phyloP scores from a whole-genome alignment of 2,888 invertebrate species.

The Lasioglossum oenotherae region DNA sequence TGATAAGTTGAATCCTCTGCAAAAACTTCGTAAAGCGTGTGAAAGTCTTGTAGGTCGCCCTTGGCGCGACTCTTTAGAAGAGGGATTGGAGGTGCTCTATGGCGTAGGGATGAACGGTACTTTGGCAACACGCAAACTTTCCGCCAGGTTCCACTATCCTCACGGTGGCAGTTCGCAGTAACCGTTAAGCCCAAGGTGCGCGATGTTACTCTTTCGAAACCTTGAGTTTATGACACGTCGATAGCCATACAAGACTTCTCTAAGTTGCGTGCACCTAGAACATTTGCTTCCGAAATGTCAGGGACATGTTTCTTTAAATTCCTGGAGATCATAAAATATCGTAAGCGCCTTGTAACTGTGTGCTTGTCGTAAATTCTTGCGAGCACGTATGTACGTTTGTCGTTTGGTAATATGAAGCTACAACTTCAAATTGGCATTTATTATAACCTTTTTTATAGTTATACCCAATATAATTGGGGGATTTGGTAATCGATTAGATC shows the following conservation, averaged over 20 bases:
- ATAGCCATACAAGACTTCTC: neutral
- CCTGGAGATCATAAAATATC: neutral
- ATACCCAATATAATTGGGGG: too few species aligned
- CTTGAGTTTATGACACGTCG: constrained; percentile 10
- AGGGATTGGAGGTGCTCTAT: neutral
- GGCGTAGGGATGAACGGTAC: constrained; percentile 11
- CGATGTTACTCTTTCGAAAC: constrained; percentile 4
- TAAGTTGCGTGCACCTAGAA: constrained; percentile 10
- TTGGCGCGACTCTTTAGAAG: neutral
- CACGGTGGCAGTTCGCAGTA: neutral
- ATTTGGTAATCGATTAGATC: too few species aligned
- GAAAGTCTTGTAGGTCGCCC: neutral
- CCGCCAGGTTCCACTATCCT: neutral
- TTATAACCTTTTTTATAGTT: too few species aligned
- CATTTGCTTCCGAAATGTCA: constrained; percentile 8
- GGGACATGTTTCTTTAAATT: constrained; percentile 4
- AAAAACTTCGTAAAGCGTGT: neutral
- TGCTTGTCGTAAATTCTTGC: neutral
- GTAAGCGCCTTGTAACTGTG: neutral
- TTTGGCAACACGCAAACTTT: constrained; percentile 1
- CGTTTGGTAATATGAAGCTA: neutral
- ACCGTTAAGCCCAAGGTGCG: neutral
- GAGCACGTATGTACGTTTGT: neutral
- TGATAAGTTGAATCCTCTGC: neutral
- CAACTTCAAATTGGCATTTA: neutral